Evolutionary conservation across 2,888 invertebrate genomes (phyloP).

Genomic region (Lycophotia porphyrea): DNA sequence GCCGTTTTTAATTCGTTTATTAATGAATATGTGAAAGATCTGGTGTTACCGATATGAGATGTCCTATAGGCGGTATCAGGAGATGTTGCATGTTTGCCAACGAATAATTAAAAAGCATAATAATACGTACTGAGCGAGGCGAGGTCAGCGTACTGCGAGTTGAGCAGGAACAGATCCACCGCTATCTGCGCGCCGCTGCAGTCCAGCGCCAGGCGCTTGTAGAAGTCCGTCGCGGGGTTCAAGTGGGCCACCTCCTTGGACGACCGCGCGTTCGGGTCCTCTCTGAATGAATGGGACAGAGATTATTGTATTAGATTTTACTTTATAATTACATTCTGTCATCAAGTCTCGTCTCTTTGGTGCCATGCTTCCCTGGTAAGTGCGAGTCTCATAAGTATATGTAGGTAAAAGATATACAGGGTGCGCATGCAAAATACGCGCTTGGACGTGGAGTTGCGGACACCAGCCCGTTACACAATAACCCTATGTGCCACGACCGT

Average conservation of each 20-base stretch:
- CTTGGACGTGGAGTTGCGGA: no score
- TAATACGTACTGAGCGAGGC: constrained; percentile 96
- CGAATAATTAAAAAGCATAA: background rate
- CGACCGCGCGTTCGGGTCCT: constrained; percentile 96
- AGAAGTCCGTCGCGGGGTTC: constrained; percentile 98
- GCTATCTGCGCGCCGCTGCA: constrained; percentile 99
- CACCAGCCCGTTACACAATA: no score
- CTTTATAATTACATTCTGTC: background rate
- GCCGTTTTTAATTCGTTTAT: background rate
- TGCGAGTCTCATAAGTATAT: background rate
- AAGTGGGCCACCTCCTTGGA: constrained; percentile 96
- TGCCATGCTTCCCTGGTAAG: background rate
- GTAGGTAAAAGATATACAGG: background rate
- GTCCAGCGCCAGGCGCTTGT: constrained; percentile 97
- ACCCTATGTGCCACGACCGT: background rate
- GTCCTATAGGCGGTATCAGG: background rate
- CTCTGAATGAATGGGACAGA: constrained; percentile 82
- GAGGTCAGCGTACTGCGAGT: constrained; percentile 97
- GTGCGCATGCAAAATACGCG: no score
- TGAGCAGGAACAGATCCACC: constrained; percentile 98
- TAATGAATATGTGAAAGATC: background rate
- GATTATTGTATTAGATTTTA: background rate
- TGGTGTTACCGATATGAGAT: background rate
- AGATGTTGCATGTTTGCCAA: background rate
- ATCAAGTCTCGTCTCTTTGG: background rate